These are phyloP conservation scores for Scaptomyza cyrtandrae DNA, from an alignment of 2,888 invertebrate species.

Conservation along the genomic window DNA sequence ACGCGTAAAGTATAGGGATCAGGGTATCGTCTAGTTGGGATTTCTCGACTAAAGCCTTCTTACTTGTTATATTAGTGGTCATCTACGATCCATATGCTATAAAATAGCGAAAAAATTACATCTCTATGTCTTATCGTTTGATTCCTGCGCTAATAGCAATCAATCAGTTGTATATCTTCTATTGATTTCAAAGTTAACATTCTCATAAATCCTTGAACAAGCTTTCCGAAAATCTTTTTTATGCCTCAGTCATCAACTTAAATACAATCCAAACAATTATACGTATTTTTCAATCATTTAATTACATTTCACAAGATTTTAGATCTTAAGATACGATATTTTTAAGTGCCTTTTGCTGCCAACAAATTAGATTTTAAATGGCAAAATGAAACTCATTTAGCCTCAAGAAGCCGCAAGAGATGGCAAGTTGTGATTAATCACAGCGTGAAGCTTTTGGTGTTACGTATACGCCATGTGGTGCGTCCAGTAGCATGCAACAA, in stretches of 20 bases:
- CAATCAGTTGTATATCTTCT: not conserved
- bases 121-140: not conserved
- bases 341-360: conserved; percentile 11
- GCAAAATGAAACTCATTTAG: conserved; percentile 38
- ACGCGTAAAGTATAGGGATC: too few relatives aligned
- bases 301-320: not conserved
- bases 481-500: conserved; percentile 34
- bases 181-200: not conserved
- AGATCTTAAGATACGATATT: conserved; percentile 1
- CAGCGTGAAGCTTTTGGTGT: conserved; percentile 18
- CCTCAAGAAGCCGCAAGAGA: not conserved
- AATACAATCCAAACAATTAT: not conserved
- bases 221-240: not conserved
- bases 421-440: conserved; percentile 50
- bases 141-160: not conserved
- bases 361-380: conserved; percentile 49
- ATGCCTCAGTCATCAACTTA: not conserved
- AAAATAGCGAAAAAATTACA: not conserved
- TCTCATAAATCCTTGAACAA: too few relatives aligned
- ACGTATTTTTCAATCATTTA: not conserved
- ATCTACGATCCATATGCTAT: not conserved
- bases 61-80: not conserved
- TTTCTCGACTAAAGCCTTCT: too few relatives aligned
- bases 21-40: too few relatives aligned
- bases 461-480: conserved; percentile 28